These are phyloP conservation scores for Nycteola revayana DNA, from an alignment of 2,888 invertebrate species.

Conservation along the genomic window DNA sequence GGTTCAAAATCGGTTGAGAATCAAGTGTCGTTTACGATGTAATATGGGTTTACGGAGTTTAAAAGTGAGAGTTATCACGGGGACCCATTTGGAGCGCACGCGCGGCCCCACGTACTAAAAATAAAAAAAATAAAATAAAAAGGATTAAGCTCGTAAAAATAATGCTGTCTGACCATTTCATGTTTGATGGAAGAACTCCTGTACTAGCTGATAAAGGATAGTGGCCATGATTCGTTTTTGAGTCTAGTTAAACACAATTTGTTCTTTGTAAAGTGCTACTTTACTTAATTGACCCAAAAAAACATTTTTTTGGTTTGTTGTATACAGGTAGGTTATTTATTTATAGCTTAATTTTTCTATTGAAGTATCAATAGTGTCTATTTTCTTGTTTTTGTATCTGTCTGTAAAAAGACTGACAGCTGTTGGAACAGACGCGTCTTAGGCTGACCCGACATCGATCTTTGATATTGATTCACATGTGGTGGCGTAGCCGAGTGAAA, in stretches of 20 bases:
- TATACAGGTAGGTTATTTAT: too few species aligned
- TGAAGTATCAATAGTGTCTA: too few species aligned
- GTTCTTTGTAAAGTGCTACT: too few species aligned
- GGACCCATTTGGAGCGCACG: conserved; percentile 77
- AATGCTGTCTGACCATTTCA: conserved; percentile 45
- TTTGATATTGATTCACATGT: too few species aligned
- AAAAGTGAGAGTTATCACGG: conserved; percentile 81
- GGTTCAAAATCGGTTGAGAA: conserved; percentile 32
- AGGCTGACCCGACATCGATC: too few species aligned
- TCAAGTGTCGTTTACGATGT: conserved; percentile 43
- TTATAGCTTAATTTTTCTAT: too few species aligned
- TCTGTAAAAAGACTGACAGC: too few species aligned
- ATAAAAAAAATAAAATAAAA: conserved; percentile 44
- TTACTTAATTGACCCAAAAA: too few species aligned
- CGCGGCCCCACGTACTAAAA: conserved; percentile 64
- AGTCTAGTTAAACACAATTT: not conserved
- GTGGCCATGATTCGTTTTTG: conserved; percentile 7
- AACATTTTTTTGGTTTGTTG: too few species aligned
- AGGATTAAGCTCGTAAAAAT: conserved; percentile 56
- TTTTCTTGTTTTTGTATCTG: too few species aligned
- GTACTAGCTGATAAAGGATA: conserved; percentile 55
- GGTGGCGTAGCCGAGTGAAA: too few species aligned
- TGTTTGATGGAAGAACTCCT: conserved; percentile 61
- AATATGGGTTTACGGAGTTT: conserved; percentile 72
- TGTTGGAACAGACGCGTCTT: too few species aligned